Evolutionary conservation across 2,888 invertebrate genomes (phyloP).

Genomic region (Meliscaeva auricollis): DNA sequence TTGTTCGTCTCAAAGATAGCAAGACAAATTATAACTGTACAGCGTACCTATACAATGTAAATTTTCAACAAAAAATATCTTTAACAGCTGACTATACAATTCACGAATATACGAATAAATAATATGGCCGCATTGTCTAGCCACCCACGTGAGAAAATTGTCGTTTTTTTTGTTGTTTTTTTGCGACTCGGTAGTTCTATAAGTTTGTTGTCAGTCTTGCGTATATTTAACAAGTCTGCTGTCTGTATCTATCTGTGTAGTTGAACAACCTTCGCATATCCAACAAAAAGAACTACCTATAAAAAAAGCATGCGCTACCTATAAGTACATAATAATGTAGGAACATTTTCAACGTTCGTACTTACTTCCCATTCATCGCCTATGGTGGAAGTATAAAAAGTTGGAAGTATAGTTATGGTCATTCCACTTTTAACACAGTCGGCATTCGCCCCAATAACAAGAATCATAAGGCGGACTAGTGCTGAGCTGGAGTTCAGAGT

Average conservation of each 20-base stretch:
- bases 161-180: background rate
- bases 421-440: slow-evolving; percentile 56
- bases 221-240: background rate
- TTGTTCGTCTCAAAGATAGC: background rate
- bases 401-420: slow-evolving; percentile 50
- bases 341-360: background rate
- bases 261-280: slow-evolving; percentile 17
- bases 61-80: background rate
- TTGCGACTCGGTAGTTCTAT: slow-evolving; percentile 1
- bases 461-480: background rate
- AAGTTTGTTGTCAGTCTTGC: background rate
- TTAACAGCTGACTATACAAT: background rate
- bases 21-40: background rate
- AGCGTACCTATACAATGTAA: background rate
- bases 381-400: slow-evolving; percentile 22
- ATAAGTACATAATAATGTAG: background rate
- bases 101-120: background rate
- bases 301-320: too few species aligned
- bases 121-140: slow-evolving; percentile 55
- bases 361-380: slow-evolving; percentile 13
- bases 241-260: background rate
- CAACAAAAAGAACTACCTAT: background rate
- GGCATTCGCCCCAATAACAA: slow-evolving; percentile 3
- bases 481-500: background rate
- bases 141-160: slow-evolving; percentile 59